Evolutionary conservation across 2,113 vertebrate species (phyloP).

Genomic region (Paedocypris sp.): DNA sequence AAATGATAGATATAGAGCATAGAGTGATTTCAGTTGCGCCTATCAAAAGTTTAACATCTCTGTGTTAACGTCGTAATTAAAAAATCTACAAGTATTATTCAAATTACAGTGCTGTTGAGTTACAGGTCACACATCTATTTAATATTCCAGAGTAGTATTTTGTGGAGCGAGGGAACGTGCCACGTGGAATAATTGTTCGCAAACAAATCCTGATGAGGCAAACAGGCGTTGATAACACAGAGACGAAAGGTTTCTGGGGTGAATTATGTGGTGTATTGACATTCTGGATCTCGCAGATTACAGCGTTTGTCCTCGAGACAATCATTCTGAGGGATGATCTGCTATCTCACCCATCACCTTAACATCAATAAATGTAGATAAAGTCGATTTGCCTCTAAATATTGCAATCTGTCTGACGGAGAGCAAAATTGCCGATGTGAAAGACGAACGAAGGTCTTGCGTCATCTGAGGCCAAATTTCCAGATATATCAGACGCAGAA

Average conservation of each 20-base stretch:
- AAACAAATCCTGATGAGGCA: slow-evolving; percentile 10
- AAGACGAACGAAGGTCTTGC: too few relatives aligned
- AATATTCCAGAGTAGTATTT: too few relatives aligned
- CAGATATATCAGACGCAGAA: too few relatives aligned
- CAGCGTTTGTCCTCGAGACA: background rate
- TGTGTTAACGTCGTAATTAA: too few relatives aligned
- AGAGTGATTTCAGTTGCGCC: too few relatives aligned
- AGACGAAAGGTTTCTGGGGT: background rate
- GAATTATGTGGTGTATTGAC: background rate
- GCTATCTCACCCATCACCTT: slow-evolving; percentile 1
- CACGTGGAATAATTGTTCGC: background rate
- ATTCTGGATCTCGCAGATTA: slow-evolving; percentile 5
- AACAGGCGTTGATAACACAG: background rate
- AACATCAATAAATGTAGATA: slow-evolving; percentile 22
- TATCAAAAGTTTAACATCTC: too few relatives aligned
- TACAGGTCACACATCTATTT: too few relatives aligned
- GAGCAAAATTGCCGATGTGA: slow-evolving; percentile 35
- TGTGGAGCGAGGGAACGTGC: too few relatives aligned
- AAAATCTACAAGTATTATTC: too few relatives aligned
- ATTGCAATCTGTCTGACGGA: slow-evolving; percentile 39
- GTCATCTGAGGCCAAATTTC: too few relatives aligned
- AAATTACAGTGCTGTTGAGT: too few relatives aligned
- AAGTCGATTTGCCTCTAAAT: slow-evolving; percentile 36
- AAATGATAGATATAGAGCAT: too few relatives aligned
- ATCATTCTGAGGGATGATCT: slow-evolving; percentile 11